Base-by-base conservation (phyloP, 2,797 vertebrate genomes). In the Parotocinclus haroldoi region DNA sequence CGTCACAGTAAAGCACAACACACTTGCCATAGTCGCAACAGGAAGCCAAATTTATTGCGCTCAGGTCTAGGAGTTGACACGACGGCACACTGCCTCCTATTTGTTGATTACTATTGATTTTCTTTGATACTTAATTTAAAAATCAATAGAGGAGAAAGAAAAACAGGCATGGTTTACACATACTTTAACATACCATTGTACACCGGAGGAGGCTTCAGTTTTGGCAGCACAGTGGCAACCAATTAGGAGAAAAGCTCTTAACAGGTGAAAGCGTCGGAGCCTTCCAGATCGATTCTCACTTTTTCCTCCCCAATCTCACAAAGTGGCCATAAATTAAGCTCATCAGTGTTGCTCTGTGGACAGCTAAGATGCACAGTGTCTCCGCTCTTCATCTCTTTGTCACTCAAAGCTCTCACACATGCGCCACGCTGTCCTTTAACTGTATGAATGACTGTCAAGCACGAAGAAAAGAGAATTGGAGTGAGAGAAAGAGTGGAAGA, bases 21-120 rank as follows among this genome's bases (percentile, higher is more conserved):
- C 55, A 73, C n/a, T n/a, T 58, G 62, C 67, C 54, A 82, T 80
- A 85, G 85, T 89, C 90, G 85, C 89, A 90, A 93, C 91, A 93
- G 87, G 82, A 84, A 83, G 89, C 86, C 85, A 89, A 93, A 92
- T 87, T 87, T 83, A 96, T 90, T 89, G 91, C 85, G 86, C 78
- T 83, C 78, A 80, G 88, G 85, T 88, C 83, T 76, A 79, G 85
- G 86, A 89, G 90, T 87, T 92, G 90, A 93, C 91, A 92, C 88
- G 74, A 82, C 79, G 81, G 84, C 80, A 81, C 79, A 74, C 82
- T 84, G 85, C 89, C 88, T 92, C 84, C 94, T 95, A 96, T 98
- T 96, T 97, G 95, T 97, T 96, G 94, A 96, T 96, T 96, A 89
- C 90, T 96, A 98, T 98, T 93, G 95, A 98, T 96, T 97, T 96